phyloP scores from a whole-genome alignment of 2,113 vertebrate genomes.

The Tyrannus savana region DNA sequence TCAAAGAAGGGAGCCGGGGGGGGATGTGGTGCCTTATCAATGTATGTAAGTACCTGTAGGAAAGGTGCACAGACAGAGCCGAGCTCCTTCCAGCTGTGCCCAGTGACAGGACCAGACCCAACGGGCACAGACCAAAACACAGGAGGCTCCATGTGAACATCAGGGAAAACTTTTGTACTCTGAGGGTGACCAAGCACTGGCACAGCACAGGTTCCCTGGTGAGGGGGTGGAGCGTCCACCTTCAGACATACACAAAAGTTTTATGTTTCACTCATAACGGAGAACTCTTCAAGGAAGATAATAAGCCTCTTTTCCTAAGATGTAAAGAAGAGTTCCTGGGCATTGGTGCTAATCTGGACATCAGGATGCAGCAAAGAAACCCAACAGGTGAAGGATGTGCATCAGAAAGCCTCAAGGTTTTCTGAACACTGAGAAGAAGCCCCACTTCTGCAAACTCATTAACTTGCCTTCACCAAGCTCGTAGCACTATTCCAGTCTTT shows the following conservation, averaged over 20 bases:
- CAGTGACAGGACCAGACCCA: background rate
- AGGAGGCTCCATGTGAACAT: background rate
- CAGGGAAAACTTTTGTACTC: background rate
- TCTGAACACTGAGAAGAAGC: background rate
- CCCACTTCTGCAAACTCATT: background rate
- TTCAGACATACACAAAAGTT: background rate
- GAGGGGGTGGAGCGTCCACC: background rate
- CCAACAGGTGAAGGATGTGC: rapidly evolving
- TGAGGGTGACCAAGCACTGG: background rate
- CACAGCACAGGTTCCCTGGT: background rate
- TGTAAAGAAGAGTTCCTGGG: background rate
- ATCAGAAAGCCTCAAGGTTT: background rate
- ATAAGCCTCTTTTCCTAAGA: rapidly evolving
- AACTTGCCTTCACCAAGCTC: background rate
- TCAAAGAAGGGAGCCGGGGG: background rate
- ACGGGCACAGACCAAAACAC: background rate
- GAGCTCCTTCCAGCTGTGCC: background rate
- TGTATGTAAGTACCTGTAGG: no score
- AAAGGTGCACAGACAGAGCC: background rate
- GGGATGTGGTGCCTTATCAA: background rate
- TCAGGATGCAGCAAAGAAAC: background rate
- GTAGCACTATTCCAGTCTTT: background rate
- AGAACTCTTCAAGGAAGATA: background rate
- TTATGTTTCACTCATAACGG: background rate
- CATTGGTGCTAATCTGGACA: background rate